Base-by-base conservation (phyloP, 1,140 invertebrate species). In the Drosophila nannoptera region DNA sequence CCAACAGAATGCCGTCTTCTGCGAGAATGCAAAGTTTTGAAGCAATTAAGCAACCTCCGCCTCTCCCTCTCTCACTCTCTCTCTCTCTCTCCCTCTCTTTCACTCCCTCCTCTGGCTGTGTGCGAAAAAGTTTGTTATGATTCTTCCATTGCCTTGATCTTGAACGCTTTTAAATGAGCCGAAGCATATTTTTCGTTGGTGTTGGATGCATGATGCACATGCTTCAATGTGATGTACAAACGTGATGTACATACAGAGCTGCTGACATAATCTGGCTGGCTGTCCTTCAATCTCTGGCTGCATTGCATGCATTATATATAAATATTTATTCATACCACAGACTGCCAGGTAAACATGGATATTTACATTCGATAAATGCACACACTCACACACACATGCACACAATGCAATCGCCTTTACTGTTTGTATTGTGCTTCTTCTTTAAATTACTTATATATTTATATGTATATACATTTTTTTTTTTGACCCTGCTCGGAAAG, bases 131-230 rank as follows among this genome's bases (percentile, higher is more conserved):
- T 84, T 84, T 84, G 80, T 72, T 84, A 84, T 82, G 72, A 36
- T 70, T 35, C 9, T 65, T 29, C 11, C 33, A 50, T 70, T 61
- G 82, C 82, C 81, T 84, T 84, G 81, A 84, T 86, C 81, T 84
- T 86, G 81, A 80, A 75, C 62, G 68, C 43, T 64, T 84, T 64
- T 53, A 42, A 55, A 81, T 69, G 56, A 55, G 35, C 36, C 66
- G 0, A 45, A 69, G 53, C 67, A 83, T 84, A 83, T 80, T 80
- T 80, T 76, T 84, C 84, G 80, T 83, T 68, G 42, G 42, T 48
- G n/a, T n/a, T n/a, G n/a, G n/a, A n/a, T n/a, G n/a, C n/a, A n/a
- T n/a, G n/a, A n/a, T n/a, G n/a, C n/a, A n/a, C n/a, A n/a, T n/a
- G n/a, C n/a, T n/a, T n/a, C n/a, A n/a, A n/a, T n/a, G n/a, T 46